Base-by-base conservation (phyloP, 2,888 invertebrate genomes). In the Epinotia nisella region DNA sequence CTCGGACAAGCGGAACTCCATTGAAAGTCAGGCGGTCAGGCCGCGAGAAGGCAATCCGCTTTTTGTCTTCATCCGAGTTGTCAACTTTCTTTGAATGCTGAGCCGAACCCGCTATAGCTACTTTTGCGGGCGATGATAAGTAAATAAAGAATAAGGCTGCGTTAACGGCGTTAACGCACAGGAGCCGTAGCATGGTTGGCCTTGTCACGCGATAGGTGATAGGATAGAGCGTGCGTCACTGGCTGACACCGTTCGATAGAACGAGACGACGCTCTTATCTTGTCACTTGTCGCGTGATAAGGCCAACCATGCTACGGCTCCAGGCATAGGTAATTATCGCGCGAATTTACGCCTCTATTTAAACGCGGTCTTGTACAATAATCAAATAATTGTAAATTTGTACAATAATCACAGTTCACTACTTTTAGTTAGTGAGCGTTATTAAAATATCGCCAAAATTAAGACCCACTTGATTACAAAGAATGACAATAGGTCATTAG, bases 401-500 rank as follows among this genome's bases (percentile, higher is more conserved):
- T 45, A n/a, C 49, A 49, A 49, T 49, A 7, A 49, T 49, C n/a
- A n/a, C 15, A 45, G 0, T 45, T 4, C 49, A n/a, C 39, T 41
- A 15, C n/a, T n/a, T 21, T 21, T 21, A 61, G 10, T 49, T 1
- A 49, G 62, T 19, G 24, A 61, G n/a, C 21, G 15, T n/a, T 17
- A 4, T 49, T 49, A 62, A 49, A 51, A 11, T 19, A 56, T 41
- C 3, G 10, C 15, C 24, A 13, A 13, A 45, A 49, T 35, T 5
- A 15, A 60, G 19, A 35, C 41, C 39, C 41, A 41, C 24, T 56
- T 21, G 15, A 55, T 66, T 41, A 56, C 29, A 66, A 56, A 56
- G n/a, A 56, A 10, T 55, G 21, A 41, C 55, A 56, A 56, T 60
- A 55, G 55, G 70, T 62, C 55, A 70, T 62, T 70, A 62, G 62